These are phyloP conservation scores for Ariopsis seemanni DNA, from an alignment of 2,113 vertebrate species.

Conservation along the genomic window DNA sequence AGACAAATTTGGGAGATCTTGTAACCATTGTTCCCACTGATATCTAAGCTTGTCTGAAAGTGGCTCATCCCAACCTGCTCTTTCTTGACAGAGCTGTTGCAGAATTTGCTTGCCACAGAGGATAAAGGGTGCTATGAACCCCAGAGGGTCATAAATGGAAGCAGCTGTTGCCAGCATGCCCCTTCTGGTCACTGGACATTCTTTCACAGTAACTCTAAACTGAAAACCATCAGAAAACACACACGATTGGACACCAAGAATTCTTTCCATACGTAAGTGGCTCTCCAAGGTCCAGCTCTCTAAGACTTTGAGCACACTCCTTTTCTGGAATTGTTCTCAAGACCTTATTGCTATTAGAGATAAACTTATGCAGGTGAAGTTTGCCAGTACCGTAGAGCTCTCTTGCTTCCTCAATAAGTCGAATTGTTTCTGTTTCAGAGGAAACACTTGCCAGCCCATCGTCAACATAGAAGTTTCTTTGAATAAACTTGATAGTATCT, in stretches of 20 bases:
- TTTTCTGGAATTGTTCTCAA: background rate
- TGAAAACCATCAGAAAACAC: slow-evolving; percentile 4
- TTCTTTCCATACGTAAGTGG: no score
- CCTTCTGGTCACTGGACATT: slow-evolving; percentile 10
- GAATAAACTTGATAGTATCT: background rate
- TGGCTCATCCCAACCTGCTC: slow-evolving; percentile 30
- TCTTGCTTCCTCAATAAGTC: background rate
- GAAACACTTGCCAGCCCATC: background rate
- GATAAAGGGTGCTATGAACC: slow-evolving; percentile 34
- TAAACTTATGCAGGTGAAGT: background rate
- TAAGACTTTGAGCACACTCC: no score
- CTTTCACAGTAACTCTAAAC: slow-evolving; percentile 24
- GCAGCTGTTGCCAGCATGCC: slow-evolving; percentile 24
- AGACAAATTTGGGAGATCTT: slow-evolving; percentile 18
- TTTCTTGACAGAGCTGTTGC: slow-evolving; percentile 29
- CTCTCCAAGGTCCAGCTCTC: no score
- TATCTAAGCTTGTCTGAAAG: background rate
- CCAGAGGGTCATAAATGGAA: slow-evolving; percentile 21
- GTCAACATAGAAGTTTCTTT: background rate
- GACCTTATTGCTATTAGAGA: background rate
- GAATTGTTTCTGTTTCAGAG: background rate
- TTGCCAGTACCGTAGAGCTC: background rate
- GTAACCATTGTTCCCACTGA: slow-evolving; percentile 27
- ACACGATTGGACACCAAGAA: background rate
- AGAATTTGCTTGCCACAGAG: slow-evolving; percentile 27